A percentile compares a stretch with the other conserved stretches of the same genome.
These are phyloP conservation scores for Grus americana DNA, from an alignment of 2,113 vertebrate species.

Conservation along the genomic window DNA sequence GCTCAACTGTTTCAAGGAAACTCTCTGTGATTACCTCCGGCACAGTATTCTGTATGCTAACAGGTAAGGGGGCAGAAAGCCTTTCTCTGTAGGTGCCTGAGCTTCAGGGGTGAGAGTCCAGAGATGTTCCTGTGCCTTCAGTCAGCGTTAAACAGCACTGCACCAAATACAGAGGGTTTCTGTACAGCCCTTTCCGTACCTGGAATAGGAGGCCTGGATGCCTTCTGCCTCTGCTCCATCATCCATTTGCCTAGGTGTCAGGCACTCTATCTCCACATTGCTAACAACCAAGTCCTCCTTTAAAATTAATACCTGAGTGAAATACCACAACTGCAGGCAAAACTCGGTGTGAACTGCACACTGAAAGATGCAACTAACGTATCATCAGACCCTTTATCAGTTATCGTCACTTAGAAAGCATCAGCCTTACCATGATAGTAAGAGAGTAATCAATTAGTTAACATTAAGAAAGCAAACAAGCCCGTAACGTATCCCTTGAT, in stretches of 20 bases:
- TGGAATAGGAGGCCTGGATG: neutral
- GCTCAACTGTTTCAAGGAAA: neutral
- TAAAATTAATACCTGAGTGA: neutral
- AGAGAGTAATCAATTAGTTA: neutral
- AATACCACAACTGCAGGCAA: neutral
- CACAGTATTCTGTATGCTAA: too few species aligned
- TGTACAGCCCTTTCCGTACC: neutral
- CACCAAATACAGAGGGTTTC: neutral
- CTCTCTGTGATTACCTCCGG: too few species aligned
- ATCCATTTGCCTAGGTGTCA: neutral
- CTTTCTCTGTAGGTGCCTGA: neutral
- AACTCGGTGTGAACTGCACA: neutral
- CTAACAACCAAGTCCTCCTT: neutral
- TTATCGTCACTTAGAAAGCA: neutral
- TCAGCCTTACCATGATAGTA: neutral
- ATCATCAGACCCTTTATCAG: neutral
- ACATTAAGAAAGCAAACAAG: neutral
- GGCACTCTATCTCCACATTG: neutral
- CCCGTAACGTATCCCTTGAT: neutral
- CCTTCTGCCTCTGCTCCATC: neutral
- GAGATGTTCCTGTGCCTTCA: neutral
- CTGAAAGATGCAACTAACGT: neutral
- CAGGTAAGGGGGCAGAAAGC: neutral
- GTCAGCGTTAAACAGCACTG: accelerated
- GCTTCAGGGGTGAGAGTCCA: neutral